Evolutionary conservation across 2,888 invertebrate genomes (phyloP).

Genomic region (Parthenolecanium corni): DNA sequence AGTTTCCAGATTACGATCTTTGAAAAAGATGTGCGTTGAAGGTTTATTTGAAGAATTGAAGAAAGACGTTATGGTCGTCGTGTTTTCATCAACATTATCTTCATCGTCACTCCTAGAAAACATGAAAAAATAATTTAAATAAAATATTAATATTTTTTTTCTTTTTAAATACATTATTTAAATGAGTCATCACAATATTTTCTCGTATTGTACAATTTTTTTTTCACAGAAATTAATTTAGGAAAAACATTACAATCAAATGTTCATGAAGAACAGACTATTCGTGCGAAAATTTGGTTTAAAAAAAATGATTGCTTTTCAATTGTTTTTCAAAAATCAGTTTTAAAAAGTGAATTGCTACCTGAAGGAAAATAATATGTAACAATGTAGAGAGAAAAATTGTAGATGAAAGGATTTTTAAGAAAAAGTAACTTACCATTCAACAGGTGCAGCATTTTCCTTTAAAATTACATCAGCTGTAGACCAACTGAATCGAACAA

Average conservation of each 20-base stretch:
- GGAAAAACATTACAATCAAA: too few species aligned
- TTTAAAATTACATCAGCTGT: constrained; percentile 74
- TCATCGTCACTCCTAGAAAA: constrained; percentile 41
- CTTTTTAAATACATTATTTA: background rate
- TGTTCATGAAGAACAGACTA: too few species aligned
- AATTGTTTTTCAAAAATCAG: too few species aligned
- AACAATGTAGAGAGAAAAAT: too few species aligned
- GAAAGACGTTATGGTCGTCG: constrained; percentile 40
- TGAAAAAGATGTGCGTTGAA: constrained; percentile 5
- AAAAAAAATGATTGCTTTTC: too few species aligned
- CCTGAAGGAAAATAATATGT: too few species aligned
- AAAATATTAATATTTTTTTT: constrained; percentile 33
- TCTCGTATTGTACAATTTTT: background rate
- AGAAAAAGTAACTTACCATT: constrained; percentile 64
- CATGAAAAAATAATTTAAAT: constrained; percentile 9
- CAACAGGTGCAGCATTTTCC: constrained; percentile 56
- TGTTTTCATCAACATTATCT: constrained; percentile 41
- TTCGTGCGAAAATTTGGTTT: too few species aligned
- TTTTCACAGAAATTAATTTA: too few species aligned
- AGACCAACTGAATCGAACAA: constrained; percentile 96
- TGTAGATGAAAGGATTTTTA: too few species aligned
- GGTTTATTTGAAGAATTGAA: constrained; percentile 31
- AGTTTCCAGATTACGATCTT: constrained; percentile 14
- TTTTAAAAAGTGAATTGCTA: too few species aligned
- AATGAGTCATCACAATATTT: background rate